Percentiles rank a stretch among this genome's conserved stretches.
Evolutionary conservation across 2,797 vertebrate genomes (phyloP).

Genomic region (Alcedo quadribrachys): DNA sequence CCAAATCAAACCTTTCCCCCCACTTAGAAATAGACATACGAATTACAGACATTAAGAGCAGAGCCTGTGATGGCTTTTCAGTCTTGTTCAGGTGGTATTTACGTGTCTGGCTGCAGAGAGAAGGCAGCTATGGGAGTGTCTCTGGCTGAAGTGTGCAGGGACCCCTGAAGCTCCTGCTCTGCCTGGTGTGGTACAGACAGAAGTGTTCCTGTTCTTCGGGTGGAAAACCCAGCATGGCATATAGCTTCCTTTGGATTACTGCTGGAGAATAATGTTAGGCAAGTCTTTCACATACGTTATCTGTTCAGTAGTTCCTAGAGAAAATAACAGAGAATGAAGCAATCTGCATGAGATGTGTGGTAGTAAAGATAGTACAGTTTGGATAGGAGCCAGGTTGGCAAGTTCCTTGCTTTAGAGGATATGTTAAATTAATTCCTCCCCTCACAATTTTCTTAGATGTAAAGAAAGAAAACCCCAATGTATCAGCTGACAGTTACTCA

Average conservation of each 20-base stretch:
- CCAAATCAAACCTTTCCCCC: background rate
- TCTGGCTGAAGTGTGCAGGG: background rate
- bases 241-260: background rate
- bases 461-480: background rate
- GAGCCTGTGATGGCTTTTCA: background rate
- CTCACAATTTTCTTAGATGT: background rate
- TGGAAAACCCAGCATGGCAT: background rate
- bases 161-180: background rate
- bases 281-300: background rate
- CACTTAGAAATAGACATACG: fast-evolving
- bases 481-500: background rate
- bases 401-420: background rate
- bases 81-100: background rate
- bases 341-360: background rate
- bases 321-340: background rate
- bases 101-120: fast-evolving
- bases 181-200: fast-evolving
- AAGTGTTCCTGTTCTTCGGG: background rate
- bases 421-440: conserved; percentile 23
- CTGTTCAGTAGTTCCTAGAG: background rate
- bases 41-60: background rate
- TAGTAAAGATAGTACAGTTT: background rate
- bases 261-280: background rate
- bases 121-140: background rate
- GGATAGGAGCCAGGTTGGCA: conserved; percentile 19